Conservation (phyloP, 2,113 vertebrate species). For the Turnix velox region DNA sequence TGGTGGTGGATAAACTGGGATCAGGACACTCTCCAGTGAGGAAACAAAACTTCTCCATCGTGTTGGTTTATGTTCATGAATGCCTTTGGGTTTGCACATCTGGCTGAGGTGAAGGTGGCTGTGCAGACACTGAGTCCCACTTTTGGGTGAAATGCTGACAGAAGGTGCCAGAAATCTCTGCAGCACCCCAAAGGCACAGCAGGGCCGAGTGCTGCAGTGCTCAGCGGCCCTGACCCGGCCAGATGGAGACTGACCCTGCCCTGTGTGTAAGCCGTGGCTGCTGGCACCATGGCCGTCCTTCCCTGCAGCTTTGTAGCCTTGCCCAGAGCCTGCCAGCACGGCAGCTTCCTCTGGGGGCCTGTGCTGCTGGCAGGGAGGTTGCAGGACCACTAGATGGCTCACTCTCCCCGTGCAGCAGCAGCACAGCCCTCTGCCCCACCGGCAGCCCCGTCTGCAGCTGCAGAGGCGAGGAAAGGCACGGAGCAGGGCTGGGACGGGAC, state of each 20-base stretch:
- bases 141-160: background rate
- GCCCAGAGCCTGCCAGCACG: background rate
- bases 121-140: background rate
- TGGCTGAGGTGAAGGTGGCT: background rate
- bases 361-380: background rate
- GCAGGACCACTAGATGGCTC: slow-evolving; percentile 2
- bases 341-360: background rate
- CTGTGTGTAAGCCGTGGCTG: accelerated
- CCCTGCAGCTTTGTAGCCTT: accelerated
- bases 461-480: accelerated
- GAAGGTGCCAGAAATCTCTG: too few species aligned
- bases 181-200: accelerated
- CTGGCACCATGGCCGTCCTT: background rate
- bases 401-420: accelerated
- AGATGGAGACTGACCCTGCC: background rate
- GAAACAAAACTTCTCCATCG: background rate
- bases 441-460: accelerated
- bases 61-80: background rate
- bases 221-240: accelerated
- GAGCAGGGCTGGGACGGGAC: background rate
- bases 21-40: background rate
- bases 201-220: background rate
- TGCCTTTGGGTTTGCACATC: accelerated
- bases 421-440: background rate
- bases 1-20: accelerated